Percentiles rank a stretch among this genome's conserved stretches.
phyloP scores from a whole-genome alignment of 1,140 invertebrate genomes.

The Drosophila truncata region DNA sequence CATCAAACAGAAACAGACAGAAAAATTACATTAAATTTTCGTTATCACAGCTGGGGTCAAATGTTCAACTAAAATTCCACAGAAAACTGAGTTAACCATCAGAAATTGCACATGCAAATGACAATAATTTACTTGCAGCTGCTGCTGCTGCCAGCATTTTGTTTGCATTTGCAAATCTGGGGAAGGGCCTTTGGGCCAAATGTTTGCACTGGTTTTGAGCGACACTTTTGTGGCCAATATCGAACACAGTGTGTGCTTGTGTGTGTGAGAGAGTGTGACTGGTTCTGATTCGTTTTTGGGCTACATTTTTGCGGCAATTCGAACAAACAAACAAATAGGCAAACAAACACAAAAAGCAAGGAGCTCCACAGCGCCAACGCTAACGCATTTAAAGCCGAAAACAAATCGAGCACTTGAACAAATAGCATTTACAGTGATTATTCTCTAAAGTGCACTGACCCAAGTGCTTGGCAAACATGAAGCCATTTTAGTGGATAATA shows the following conservation, averaged over 20 bases:
- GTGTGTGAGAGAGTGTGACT: background rate
- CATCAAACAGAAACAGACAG: background rate
- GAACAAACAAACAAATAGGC: conserved; percentile 35
- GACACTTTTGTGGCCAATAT: conserved; percentile 17
- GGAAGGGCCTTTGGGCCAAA: conserved; percentile 44
- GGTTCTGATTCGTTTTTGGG: conserved; percentile 21
- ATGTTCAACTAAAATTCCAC: background rate
- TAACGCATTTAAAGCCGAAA: conserved; percentile 39
- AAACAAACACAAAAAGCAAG: conserved; percentile 8
- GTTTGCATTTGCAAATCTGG: conserved; percentile 47
- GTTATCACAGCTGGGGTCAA: background rate
- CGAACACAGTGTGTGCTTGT: conserved; percentile 1
- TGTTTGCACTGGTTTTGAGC: conserved; percentile 42
- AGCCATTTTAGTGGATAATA: conserved; percentile 2
- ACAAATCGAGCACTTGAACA: conserved; percentile 38
- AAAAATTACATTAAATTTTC: background rate
- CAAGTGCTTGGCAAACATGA: conserved; percentile 14
- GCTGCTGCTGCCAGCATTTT: conserved; percentile 31
- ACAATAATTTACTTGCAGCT: conserved; percentile 32
- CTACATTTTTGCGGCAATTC: conserved; percentile 48
- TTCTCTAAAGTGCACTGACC: conserved; percentile 22
- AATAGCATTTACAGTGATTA: conserved; percentile 49
- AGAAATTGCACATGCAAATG: conserved; percentile 27
- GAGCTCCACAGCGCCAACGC: conserved; percentile 4
- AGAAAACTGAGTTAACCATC: conserved; percentile 6